Evolutionary conservation across 1,140 invertebrate species (phyloP).

Genomic region (Formica selysi): DNA sequence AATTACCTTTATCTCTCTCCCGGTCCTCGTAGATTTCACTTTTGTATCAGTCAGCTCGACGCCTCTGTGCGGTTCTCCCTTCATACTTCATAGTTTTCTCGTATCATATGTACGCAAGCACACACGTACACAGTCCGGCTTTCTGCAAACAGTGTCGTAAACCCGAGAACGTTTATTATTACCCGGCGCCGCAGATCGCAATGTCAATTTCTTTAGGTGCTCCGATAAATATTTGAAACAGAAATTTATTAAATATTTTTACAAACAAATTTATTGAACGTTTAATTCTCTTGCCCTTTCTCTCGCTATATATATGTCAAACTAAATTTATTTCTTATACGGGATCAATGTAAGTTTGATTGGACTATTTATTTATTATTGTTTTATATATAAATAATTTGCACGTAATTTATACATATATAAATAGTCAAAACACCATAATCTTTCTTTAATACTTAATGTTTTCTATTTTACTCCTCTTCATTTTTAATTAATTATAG

Average conservation of each 20-base stretch:
- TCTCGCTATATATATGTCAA: too few relatives aligned
- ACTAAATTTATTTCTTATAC: too few relatives aligned
- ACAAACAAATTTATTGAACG: too few relatives aligned
- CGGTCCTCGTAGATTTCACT: slow-evolving; percentile 74
- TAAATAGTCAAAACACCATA: neutral
- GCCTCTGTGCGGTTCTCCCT: slow-evolving; percentile 38
- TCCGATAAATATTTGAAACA: neutral
- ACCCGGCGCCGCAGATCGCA: neutral
- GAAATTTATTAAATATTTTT: neutral
- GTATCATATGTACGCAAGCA: neutral
- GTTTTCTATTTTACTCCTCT: neutral
- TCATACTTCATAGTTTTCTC: slow-evolving; percentile 1
- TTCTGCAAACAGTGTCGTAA: slow-evolving; percentile 31
- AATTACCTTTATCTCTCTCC: slow-evolving; percentile 78
- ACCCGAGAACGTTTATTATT: slow-evolving; percentile 34
- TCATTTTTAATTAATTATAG: neutral
- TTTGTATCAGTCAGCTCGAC: slow-evolving; percentile 72
- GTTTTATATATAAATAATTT: neutral
- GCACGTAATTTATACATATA: neutral
- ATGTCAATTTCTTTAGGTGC: neutral
- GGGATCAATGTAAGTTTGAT: too few relatives aligned
- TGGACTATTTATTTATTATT: neutral
- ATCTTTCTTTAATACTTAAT: neutral
- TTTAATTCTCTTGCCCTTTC: too few relatives aligned
- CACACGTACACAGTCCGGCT: neutral